Conservation (phyloP, 2,888 invertebrate genomes). For the Polymixis lichenea region DNA sequence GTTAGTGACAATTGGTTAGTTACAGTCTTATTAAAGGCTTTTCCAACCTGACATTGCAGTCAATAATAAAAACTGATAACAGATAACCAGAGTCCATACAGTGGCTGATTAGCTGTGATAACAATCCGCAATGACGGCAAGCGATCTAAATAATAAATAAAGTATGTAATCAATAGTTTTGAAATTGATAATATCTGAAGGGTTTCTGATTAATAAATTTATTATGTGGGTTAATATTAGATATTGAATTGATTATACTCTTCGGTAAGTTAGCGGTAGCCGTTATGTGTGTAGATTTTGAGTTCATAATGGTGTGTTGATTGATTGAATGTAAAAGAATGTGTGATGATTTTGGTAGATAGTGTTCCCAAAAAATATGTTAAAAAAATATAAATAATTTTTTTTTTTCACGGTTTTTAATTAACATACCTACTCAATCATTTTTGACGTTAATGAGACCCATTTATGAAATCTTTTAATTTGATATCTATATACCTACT, state of each 20-base stretch:
- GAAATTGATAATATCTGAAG: conserved; percentile 20
- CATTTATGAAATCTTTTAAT: no score
- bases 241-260: no score
- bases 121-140: conserved; percentile 21
- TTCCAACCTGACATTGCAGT: background rate
- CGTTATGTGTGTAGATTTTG: conserved; percentile 1
- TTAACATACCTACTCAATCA: no score
- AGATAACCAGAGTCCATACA: background rate
- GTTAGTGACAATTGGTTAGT: background rate
- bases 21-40: background rate
- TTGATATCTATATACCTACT: no score
- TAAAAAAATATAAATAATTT: no score
- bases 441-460: no score
- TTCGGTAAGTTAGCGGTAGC: background rate
- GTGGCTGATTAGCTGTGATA: conserved; percentile 41
- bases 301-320: background rate
- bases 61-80: conserved; percentile 35
- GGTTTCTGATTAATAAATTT: conserved; percentile 14
- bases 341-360: no score
- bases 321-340: no score
- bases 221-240: background rate
- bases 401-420: no score
- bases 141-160: conserved; percentile 29
- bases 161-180: conserved; percentile 28
- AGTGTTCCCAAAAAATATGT: no score